Evolutionary conservation across 64 coral and sea anemone species (phyloP).

Genomic region (Montipora cactus): DNA sequence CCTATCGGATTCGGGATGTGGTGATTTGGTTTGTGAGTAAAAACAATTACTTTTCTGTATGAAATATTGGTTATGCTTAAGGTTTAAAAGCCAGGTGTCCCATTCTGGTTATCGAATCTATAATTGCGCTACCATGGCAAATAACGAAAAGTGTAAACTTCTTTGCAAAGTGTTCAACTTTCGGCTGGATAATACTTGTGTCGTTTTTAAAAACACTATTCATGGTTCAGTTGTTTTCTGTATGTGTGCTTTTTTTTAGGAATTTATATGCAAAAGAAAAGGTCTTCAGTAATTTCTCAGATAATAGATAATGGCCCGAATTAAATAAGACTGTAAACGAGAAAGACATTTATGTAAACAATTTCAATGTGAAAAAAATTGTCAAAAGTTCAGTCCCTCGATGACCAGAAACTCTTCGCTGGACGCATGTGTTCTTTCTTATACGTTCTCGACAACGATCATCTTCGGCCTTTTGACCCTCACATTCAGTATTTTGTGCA

Average conservation of each 20-base stretch:
- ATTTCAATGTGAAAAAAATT: not conserved
- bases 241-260: too few species aligned
- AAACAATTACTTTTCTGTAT: not conserved
- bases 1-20: conserved; percentile 23
- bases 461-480: too few species aligned
- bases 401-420: too few species aligned
- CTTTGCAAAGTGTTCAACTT: not conserved
- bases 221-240: too few species aligned
- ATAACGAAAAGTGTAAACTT: not conserved
- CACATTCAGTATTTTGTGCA: not conserved
- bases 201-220: too few species aligned
- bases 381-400: too few species aligned
- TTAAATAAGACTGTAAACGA: not conserved
- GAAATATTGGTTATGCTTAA: not conserved
- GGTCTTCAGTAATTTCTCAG: too few species aligned
- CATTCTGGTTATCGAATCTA: not conserved
- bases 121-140: not conserved
- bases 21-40: conserved; percentile 20
- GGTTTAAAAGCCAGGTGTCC: not conserved
- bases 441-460: too few species aligned
- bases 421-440: too few species aligned
- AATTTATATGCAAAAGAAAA: too few species aligned
- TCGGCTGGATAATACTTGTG: not conserved
- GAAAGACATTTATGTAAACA: not conserved
- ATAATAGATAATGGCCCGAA: not conserved